Evolutionary conservation across 2,888 invertebrate species (phyloP), one percentile per base, ranked within the genome.

Genomic region (Horisme vitalbata): DNA sequence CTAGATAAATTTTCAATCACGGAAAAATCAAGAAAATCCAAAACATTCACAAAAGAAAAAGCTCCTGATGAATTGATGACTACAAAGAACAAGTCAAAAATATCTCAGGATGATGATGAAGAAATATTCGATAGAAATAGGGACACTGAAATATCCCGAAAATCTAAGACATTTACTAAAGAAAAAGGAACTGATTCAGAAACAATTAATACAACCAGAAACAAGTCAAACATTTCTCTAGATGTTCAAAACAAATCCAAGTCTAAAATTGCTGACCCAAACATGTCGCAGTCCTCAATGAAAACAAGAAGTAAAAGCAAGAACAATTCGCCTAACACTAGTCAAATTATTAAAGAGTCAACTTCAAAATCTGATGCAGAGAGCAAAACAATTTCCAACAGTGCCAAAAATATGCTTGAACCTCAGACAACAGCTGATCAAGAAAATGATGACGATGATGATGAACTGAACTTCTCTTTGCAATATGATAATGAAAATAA

Each of bases 21-120:
- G 8, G 30, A 33, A 3, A 47, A 37, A 30, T 24, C 41, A 15
- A 23, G 48, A n/a, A 65, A 60, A 34, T 66, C 69, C 1, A 64
- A 63, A 23, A 59, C 47, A 0, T 45, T 37, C 33, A 18, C 7
- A 18, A 52, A 57, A 34, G 48, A 55, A 33, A 49, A 45, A 21
- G 32, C 37, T 12, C 20, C 28, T 31, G 45, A 45, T 7, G 9
- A 35, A 18, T 26, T 9, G 2, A 26, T 26, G 5, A 26, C 27
- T 18, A 12, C 18, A 7, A 41, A 12, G 14, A 41, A 14, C 10
- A 45, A 9, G 10, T 34, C 41, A 3, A 36, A 26, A 37, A 4
- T 33, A 23, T 8, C 24, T 15, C 12, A 33, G 7, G 12, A 10
- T 32, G 30, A 20, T 3, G 20, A 35, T 21, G 24, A 46, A 30